Evolutionary conservation across 2,888 invertebrate genomes (phyloP).

Genomic region (Aporophyla nigra): DNA sequence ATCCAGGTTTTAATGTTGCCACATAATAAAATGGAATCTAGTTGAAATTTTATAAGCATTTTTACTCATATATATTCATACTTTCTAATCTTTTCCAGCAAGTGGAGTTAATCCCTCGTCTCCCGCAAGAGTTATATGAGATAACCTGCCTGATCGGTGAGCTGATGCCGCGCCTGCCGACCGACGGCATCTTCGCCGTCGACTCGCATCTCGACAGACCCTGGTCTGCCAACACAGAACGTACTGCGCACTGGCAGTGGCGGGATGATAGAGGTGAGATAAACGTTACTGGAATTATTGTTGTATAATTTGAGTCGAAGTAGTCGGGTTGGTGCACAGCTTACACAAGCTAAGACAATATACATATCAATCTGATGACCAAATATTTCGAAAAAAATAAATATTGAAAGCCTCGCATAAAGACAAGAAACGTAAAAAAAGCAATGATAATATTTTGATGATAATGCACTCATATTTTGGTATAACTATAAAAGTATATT

Average conservation of each 20-base stretch:
- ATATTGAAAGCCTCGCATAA: too few species aligned
- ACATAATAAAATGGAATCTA: not conserved
- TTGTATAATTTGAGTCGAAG: not conserved
- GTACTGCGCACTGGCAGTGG: constrained; percentile 99
- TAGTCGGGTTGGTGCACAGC: not conserved
- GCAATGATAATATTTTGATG: too few species aligned
- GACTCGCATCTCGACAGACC: constrained; percentile 96
- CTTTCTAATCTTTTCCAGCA: constrained; percentile 78
- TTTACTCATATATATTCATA: not conserved
- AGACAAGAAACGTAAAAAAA: too few species aligned
- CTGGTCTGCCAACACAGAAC: constrained; percentile 94
- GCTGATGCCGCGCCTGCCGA: constrained; percentile 98
- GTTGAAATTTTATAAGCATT: not conserved
- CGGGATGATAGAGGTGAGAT: constrained; percentile 96
- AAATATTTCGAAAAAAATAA: not conserved
- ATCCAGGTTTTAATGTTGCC: too few species aligned
- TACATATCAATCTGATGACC: too few species aligned
- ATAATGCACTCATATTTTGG: not conserved
- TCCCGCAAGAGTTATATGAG: constrained; percentile 99
- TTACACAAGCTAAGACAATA: not conserved
- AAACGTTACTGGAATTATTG: too few species aligned
- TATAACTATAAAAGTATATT: not conserved
- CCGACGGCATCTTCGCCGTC: constrained; percentile 98
- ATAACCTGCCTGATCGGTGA: constrained; percentile 99
- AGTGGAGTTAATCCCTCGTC: constrained; percentile 96